Evolutionary conservation across 2,113 vertebrate genomes (phyloP), one percentile per base, ranked within the genome.

Genomic region (Anser cygnoides): DNA sequence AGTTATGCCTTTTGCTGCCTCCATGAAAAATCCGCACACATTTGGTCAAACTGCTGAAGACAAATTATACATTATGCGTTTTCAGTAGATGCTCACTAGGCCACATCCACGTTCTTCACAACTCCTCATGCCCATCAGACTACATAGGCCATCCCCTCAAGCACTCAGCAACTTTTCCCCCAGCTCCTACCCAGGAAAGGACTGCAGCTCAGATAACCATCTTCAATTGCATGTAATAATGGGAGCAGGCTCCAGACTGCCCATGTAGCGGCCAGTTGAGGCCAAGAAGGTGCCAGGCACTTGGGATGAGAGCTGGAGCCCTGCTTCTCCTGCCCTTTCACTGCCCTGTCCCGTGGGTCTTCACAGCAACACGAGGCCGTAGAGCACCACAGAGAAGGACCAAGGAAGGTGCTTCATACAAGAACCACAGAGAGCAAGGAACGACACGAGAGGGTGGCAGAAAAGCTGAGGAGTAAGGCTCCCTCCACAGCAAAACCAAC

Each of bases 181-280:
- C 20, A 44, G 17, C 0, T 0, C 37, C 14, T 0, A 0, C 5
- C 17, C 55, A 35, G 33, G 55, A 18, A n/a, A 39, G 10, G 55
- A 9, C 28, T 75, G 39, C 76, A 71, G 50, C 52, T 66, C 39
- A 50, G 74, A 63, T 15, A 82, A 65, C 29, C 0, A 0, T 2
- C 6, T 8, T 71, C 17, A 46, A 61, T 44, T 33, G 16, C 57
- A 75, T 23, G 25, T 28, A 59, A 31, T 28, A 59, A 31, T 0
- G 2, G 54, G 19, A 71, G 11, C 14, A 74, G 58, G 46, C 57
- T 44, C 49, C 41, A 57, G 57, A 31, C 35, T 84, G 76, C 43
- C 46, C 37, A 46, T 0, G 0, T 13, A 50, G 46, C 7, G 23
- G 31, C 62, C 59, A 13, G 9, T 29, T 12, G 35, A 52, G 28